Evolutionary conservation across 2,797 vertebrate genomes (phyloP).

Genomic region (Spheniscus humboldti): DNA sequence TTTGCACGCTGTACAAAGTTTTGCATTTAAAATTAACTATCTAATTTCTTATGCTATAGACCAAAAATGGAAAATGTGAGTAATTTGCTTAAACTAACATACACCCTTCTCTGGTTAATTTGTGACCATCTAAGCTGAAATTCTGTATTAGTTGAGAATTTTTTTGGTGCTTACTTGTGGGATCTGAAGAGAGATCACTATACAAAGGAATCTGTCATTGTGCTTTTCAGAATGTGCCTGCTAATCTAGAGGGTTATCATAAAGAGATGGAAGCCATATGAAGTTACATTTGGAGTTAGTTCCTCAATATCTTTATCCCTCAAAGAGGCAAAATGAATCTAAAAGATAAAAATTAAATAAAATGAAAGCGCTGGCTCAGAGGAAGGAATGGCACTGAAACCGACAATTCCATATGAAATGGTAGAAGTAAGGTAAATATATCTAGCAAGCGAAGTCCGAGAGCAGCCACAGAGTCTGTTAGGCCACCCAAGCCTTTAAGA

Average conservation of each 20-base stretch:
- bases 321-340: background rate
- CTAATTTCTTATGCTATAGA: slow-evolving; percentile 65
- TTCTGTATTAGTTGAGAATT: slow-evolving; percentile 26
- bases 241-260: background rate
- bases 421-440: slow-evolving; percentile 45
- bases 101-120: slow-evolving; percentile 55
- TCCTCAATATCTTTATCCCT: background rate
- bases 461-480: slow-evolving; percentile 17
- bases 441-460: background rate
- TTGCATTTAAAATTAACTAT: slow-evolving; percentile 75
- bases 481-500: slow-evolving; percentile 39
- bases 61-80: slow-evolving; percentile 67
- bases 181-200: slow-evolving; percentile 5
- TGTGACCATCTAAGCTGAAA: slow-evolving; percentile 60
- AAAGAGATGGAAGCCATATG: background rate
- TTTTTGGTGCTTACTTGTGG: slow-evolving; percentile 53
- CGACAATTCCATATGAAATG: slow-evolving; percentile 25
- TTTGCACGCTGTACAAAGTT: slow-evolving; percentile 74
- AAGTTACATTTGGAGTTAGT: background rate
- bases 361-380: background rate
- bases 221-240: slow-evolving; percentile 6
- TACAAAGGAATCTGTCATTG: slow-evolving; percentile 5
- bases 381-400: slow-evolving; percentile 23
- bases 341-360: slow-evolving; percentile 11
- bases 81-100: slow-evolving; percentile 68